Evolutionary conservation across 2,797 vertebrate genomes (phyloP), one percentile per base, ranked within the genome.

Genomic region (Mycteria americana): DNA sequence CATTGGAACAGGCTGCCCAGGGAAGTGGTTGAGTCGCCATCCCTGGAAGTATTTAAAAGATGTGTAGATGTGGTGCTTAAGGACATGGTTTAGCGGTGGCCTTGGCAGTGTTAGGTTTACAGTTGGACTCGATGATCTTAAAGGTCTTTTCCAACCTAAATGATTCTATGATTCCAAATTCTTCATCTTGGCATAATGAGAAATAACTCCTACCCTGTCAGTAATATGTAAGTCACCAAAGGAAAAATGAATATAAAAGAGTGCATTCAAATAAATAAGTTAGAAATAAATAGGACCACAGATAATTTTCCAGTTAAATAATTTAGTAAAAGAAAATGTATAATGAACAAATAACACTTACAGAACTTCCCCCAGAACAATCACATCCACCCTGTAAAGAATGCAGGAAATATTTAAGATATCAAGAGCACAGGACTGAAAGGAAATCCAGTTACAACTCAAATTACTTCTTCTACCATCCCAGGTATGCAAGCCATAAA

Each of bases 361-460:
- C 97, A 53, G 94, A 87, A 84, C 50, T 88, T 74, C 2, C 65
- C 7, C 85, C 92, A 33, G 96, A 96, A 54, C 97, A 97, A 59
- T 96, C 88, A 85, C 97, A 97, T 81, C 80, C 93, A 70, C 33
- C 39, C 96, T 97, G 88, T 72, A 89, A 95, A 88, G 35, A 93
- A 95, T 53, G 43, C 59, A 95, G 67, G 93, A 95, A 62, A 56
- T 41, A 72, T 28, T 76, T 67, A 85, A 70, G 25, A 46, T 65
- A 35, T 39, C 30, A 93, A 60, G 51, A 79, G 33, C 35, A 53
- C 6, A 65, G 30, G 7, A 89, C 13, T 77, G 72, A 81, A 90
- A 53, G 6, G 12, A 17, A 57, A 25, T 64, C 30, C 37, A 59
- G 11, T 41, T 50, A 75, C 21, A 75, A 43, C 6, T 81, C 18